Conservation (phyloP, 2,888 invertebrate genomes). For the Heliconius cydno region DNA sequence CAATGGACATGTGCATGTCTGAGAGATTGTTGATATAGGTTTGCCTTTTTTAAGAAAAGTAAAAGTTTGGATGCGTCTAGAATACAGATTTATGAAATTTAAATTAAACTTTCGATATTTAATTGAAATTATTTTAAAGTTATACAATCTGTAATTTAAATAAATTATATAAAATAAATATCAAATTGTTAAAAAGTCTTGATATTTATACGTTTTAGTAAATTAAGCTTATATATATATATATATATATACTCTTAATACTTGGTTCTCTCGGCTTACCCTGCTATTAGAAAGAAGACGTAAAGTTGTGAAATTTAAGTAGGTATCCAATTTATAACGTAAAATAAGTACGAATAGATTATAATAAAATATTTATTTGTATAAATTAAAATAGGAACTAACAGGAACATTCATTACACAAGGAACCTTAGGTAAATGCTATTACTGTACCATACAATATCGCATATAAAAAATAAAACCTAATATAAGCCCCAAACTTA, state of each 20-base stretch:
- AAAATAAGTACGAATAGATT: not conserved
- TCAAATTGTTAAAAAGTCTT: not conserved
- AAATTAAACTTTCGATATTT: not conserved
- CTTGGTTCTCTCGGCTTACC: too few relatives aligned
- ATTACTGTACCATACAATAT: not conserved
- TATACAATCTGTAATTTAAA: not conserved
- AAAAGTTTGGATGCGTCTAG: conserved; percentile 28
- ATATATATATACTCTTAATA: too few relatives aligned
- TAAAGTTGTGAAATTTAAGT: too few relatives aligned
- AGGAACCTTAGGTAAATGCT: not conserved
- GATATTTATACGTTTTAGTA: not conserved
- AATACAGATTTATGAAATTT: conserved; percentile 16
- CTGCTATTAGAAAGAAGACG: too few relatives aligned
- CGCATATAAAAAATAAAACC: not conserved
- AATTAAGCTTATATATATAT: not conserved
- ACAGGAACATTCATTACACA: not conserved
- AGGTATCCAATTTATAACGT: too few relatives aligned
- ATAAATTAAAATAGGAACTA: not conserved
- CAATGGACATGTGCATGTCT: not conserved
- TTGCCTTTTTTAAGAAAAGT: conserved; percentile 21
- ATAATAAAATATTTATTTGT: not conserved
- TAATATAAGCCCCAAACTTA: too few relatives aligned
- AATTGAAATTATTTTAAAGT: not conserved
- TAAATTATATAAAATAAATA: too few relatives aligned
- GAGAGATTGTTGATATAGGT: not conserved